Percentiles rank a stretch among this genome's conserved stretches.
Conservation (phyloP, 2,888 invertebrate species). For the Microchrysa polita region DNA sequence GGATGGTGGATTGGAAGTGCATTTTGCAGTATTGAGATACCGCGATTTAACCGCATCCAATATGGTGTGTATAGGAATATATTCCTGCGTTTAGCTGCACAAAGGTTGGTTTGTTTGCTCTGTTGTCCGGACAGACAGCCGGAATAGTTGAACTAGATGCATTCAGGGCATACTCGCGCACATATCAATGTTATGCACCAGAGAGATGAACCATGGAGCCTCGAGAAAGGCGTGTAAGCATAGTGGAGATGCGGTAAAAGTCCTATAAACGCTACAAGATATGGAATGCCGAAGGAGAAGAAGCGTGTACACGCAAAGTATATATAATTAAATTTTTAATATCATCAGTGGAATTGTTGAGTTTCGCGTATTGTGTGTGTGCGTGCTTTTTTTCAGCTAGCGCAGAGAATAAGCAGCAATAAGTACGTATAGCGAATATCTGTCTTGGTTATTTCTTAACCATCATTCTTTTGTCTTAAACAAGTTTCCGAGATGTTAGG, state of each 20-base stretch:
- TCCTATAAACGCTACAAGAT: constrained; percentile 7
- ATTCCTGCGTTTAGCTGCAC: not conserved
- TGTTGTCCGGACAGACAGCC: not conserved
- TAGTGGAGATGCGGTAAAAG: constrained; percentile 12
- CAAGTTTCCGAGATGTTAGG: constrained; percentile 10
- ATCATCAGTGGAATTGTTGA: constrained; percentile 29
- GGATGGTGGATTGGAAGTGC: not conserved
- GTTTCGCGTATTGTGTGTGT: constrained; percentile 36
- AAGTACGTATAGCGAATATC: too few species aligned
- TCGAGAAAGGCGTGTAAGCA: constrained; percentile 20
- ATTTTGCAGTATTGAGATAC: not conserved
- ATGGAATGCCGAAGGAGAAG: constrained; percentile 4
- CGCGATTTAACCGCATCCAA: not conserved
- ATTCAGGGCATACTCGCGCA: not conserved
- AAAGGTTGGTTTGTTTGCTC: too few species aligned
- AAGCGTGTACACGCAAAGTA: not conserved
- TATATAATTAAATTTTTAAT: constrained; percentile 40
- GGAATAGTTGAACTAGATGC: not conserved
- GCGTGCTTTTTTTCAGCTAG: not conserved
- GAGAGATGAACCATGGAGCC: not conserved
- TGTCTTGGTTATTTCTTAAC: not conserved
- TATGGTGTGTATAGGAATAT: not conserved
- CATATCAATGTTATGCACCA: constrained; percentile 2
- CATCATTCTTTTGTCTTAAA: not conserved
- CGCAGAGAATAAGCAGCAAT: not conserved